Evolutionary conservation across 1,140 invertebrate species (phyloP).

Genomic region (Leptopilina boulardi): DNA sequence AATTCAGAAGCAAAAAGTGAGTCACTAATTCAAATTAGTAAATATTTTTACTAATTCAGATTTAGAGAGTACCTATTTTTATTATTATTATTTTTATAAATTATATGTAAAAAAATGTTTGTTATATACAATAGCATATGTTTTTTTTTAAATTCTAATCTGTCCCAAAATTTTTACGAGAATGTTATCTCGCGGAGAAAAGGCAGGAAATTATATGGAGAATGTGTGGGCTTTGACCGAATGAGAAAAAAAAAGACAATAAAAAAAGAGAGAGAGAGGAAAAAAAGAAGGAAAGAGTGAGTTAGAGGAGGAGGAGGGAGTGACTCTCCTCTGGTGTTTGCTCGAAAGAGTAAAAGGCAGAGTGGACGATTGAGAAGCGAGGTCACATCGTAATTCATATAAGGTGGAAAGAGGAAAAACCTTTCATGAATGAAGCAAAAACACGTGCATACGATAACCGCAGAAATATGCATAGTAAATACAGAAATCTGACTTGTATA

Average conservation of each 20-base stretch:
- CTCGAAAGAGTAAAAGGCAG: not conserved
- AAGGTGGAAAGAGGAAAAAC: conserved; percentile 10
- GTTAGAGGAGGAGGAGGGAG: not conserved
- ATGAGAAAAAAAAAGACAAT: not conserved
- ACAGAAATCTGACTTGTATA: conserved; percentile 2
- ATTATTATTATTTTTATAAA: no score
- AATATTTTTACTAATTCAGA: no score
- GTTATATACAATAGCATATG: no score
- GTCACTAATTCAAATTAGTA: no score
- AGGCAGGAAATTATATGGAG: not conserved
- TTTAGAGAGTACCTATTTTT: no score
- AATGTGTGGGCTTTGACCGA: not conserved
- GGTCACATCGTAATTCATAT: not conserved
- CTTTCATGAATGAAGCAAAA: conserved; percentile 31
- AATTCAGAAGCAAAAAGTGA: no score
- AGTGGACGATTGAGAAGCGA: not conserved
- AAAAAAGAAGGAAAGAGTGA: no score
- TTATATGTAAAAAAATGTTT: no score
- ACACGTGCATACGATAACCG: not conserved
- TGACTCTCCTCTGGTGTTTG: not conserved
- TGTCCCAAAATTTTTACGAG: not conserved
- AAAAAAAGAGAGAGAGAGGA: not conserved
- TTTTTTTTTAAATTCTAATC: not conserved
- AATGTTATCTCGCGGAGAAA: not conserved
- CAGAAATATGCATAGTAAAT: not conserved